Conservation (phyloP, 2,797 vertebrate genomes). For the Phoeniculus purpureus region DNA sequence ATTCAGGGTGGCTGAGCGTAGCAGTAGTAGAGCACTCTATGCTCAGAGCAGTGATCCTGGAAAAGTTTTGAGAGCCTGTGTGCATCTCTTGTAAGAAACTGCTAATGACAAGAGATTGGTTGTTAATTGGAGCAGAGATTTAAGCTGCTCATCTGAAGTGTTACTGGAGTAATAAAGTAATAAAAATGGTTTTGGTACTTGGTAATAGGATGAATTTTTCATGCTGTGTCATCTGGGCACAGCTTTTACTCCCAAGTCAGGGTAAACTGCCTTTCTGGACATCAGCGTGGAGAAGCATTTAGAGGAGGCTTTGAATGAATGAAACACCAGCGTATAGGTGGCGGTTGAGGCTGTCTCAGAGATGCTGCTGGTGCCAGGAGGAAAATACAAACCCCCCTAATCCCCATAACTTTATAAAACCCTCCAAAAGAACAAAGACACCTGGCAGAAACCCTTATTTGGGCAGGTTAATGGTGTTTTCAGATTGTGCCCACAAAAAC, state of each 20-base stretch:
- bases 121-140: background rate
- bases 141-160: background rate
- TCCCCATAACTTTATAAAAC: background rate
- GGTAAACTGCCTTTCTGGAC: background rate
- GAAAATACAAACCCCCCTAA: background rate
- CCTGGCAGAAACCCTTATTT: background rate
- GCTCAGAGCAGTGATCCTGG: background rate
- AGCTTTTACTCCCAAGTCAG: background rate
- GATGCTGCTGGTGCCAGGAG: background rate
- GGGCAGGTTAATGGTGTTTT: conserved; percentile 17
- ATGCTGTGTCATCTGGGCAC: background rate
- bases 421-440: conserved; percentile 4
- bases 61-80: background rate
- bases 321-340: background rate
- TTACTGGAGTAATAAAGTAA: background rate
- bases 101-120: background rate
- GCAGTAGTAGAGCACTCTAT: fast-evolving
- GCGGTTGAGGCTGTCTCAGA: background rate
- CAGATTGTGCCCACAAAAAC: background rate
- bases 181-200: background rate
- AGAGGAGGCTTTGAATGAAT: background rate
- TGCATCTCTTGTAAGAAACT: background rate
- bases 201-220: background rate
- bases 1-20: background rate
- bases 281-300: background rate